These are phyloP conservation scores for Mycetomoellerius zeteki DNA, from an alignment of 1,140 invertebrate species.

Conservation along the genomic window DNA sequence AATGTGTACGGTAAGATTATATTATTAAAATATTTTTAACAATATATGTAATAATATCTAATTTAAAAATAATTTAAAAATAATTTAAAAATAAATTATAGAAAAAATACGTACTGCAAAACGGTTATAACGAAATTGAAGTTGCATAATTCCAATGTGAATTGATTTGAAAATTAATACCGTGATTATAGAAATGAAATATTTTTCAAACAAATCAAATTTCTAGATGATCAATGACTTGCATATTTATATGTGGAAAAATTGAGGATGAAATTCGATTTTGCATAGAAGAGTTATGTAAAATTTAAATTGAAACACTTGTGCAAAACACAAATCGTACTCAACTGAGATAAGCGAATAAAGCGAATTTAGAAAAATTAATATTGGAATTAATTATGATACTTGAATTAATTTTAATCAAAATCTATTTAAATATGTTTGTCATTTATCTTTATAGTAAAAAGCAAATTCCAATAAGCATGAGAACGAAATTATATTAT, in stretches of 20 bases:
- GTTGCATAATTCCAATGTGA: not conserved
- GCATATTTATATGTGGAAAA: slow-evolving; percentile 28
- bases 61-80: not conserved
- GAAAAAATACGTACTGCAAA: not conserved
- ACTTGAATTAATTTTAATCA: slow-evolving; percentile 15
- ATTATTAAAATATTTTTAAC: not conserved
- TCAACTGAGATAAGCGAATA: not conserved
- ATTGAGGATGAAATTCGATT: slow-evolving; percentile 8
- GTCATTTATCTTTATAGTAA: not conserved
- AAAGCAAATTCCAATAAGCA: not conserved
- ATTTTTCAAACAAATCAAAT: slow-evolving; percentile 18
- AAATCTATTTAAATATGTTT: slow-evolving; percentile 32
- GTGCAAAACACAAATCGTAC: not conserved
- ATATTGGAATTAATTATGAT: slow-evolving; percentile 27
- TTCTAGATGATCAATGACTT: slow-evolving; percentile 25
- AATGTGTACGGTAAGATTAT: not conserved
- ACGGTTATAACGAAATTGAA: not conserved
- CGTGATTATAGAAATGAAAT: not conserved
- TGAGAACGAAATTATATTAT: not conserved
- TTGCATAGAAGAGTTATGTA: not conserved
- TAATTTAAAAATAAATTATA: not conserved
- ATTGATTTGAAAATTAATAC: slow-evolving; percentile 34
- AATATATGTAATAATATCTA: not conserved
- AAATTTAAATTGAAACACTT: slow-evolving; percentile 43
- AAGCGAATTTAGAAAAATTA: not conserved